phyloP scores from a whole-genome alignment of 2,113 vertebrate genomes.

The Trichechus manatus region DNA sequence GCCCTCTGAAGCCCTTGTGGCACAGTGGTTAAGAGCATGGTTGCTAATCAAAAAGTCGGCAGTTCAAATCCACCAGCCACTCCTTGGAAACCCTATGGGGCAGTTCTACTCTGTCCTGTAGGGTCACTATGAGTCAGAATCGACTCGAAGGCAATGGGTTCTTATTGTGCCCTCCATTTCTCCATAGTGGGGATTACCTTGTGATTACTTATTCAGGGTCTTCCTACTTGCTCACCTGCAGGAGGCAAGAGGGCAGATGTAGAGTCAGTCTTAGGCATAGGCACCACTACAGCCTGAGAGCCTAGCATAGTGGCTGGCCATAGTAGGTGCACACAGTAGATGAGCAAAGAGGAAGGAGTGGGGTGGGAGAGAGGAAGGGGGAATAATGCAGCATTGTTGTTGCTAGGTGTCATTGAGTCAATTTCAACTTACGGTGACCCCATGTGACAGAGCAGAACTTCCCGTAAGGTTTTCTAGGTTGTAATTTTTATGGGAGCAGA shows the following conservation, averaged over 20 bases:
- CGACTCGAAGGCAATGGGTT: no score
- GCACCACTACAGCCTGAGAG: background rate
- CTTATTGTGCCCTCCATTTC: background rate
- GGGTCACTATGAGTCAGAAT: no score
- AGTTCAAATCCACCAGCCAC: no score
- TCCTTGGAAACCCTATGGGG: no score
- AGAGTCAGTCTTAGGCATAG: background rate
- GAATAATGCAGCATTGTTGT: background rate
- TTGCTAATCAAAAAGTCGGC: no score
- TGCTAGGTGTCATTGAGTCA: background rate
- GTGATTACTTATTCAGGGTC: background rate
- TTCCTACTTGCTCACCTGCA: background rate
- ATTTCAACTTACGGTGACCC: background rate
- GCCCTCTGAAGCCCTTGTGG: background rate
- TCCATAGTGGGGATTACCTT: background rate
- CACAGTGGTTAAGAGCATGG: no score
- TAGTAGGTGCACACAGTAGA: rapidly evolving
- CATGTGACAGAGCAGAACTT: background rate
- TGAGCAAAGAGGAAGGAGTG: background rate
- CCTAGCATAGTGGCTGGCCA: background rate
- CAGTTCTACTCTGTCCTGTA: no score
- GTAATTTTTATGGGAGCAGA: background rate
- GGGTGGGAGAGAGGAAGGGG: background rate
- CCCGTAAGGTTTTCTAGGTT: background rate
- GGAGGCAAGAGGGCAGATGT: background rate